Percentiles rank a stretch among this genome's conserved stretches.
Conservation (phyloP, 92 coral and sea anemone species). For the Actinernus sp. region DNA sequence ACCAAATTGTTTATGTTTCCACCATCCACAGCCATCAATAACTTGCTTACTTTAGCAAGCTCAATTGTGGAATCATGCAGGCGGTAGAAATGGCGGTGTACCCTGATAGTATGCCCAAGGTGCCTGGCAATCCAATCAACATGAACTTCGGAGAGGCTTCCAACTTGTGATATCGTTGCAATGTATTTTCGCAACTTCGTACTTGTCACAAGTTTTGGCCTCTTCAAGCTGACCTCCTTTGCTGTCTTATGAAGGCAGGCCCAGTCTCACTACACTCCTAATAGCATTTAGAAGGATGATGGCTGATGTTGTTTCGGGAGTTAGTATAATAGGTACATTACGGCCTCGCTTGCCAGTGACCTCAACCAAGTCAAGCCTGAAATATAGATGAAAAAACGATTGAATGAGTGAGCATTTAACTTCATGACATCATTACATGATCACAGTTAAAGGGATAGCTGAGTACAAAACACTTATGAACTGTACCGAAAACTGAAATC, state of each 20-base stretch:
- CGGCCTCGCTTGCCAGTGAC: too few relatives aligned
- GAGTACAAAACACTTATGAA: too few relatives aligned
- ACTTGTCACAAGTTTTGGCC: conserved; percentile 25
- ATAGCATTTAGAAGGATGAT: too few relatives aligned
- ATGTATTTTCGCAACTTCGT: conserved; percentile 47
- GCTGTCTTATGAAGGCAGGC: conserved; percentile 38
- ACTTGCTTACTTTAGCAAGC: conserved; percentile 65
- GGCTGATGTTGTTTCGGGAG: too few relatives aligned
- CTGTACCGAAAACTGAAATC: too few relatives aligned
- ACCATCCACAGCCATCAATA: conserved; percentile 47
- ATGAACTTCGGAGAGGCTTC: conserved; percentile 29
- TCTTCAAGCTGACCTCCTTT: neutral
- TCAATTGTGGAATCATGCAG: conserved; percentile 62
- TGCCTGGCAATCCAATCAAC: conserved; percentile 72
- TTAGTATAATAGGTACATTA: too few relatives aligned
- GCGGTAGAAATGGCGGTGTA: conserved; percentile 60
- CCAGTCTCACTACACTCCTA: too few relatives aligned
- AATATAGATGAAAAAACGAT: too few relatives aligned
- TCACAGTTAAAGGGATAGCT: too few relatives aligned
- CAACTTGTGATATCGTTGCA: conserved; percentile 59
- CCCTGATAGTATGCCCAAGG: conserved; percentile 49
- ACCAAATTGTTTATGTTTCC: conserved; percentile 7
- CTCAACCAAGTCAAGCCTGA: too few relatives aligned
- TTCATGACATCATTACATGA: too few relatives aligned
- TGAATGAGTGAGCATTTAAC: too few relatives aligned